Evolutionary conservation across 2,113 vertebrate species (phyloP).

Genomic region (Telmatochromis brachygnathus): DNA sequence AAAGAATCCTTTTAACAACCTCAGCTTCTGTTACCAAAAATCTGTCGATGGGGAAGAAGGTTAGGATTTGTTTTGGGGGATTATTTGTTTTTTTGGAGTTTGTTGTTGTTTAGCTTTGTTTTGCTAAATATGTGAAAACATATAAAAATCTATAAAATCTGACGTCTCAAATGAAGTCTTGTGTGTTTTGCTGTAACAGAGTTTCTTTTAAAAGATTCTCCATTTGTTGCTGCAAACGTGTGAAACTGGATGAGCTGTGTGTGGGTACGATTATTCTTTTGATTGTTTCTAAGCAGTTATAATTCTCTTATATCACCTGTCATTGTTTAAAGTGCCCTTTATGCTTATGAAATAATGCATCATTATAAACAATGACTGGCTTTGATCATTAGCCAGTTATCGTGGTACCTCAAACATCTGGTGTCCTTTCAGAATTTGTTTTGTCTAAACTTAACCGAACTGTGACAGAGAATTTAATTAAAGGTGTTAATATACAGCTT

Average conservation of each 20-base stretch:
- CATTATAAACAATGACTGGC: neutral
- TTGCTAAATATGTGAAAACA: neutral
- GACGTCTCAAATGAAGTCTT: accelerated
- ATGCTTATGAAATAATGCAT: neutral
- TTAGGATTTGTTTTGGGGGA: neutral
- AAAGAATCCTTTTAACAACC: neutral
- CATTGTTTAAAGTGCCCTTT: neutral
- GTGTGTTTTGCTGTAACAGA: neutral
- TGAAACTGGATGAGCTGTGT: neutral
- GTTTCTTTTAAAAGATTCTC: neutral
- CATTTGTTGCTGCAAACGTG: neutral
- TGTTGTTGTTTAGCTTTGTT: neutral
- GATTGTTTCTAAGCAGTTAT: neutral
- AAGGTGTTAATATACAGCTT: neutral
- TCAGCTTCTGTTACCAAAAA: neutral
- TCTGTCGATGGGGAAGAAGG: neutral
- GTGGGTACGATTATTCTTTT: neutral
- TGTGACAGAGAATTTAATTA: neutral
- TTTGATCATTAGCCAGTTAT: neutral
- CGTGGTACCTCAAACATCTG: neutral
- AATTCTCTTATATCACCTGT: neutral
- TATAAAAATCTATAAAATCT: neutral
- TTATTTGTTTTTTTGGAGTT: neutral
- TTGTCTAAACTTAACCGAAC: neutral
- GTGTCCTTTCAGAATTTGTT: neutral